Conservation (phyloP, 2,113 vertebrate genomes). For the Budorcas taxicolor region DNA sequence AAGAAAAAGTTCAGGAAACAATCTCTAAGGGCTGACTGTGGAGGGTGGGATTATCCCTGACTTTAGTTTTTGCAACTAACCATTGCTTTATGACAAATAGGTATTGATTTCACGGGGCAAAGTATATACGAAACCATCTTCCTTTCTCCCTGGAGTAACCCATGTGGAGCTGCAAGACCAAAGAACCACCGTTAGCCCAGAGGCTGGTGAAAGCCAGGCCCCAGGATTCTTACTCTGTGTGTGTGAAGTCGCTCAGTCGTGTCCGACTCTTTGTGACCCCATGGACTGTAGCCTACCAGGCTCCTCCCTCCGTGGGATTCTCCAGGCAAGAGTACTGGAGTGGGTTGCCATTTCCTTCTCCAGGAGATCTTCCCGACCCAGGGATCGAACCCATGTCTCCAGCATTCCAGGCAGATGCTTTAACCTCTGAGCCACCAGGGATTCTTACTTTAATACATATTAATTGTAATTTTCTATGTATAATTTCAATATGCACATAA, state of each 20-base stretch:
- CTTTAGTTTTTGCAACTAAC: neutral
- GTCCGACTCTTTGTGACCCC: no score
- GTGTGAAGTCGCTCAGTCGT: no score
- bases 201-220: neutral
- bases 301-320: no score
- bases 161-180: neutral
- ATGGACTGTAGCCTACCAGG: no score
- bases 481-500: neutral
- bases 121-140: rapidly evolving
- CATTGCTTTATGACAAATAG: neutral
- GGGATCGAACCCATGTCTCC: no score
- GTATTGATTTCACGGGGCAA: neutral
- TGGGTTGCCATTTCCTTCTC: no score
- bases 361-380: no score
- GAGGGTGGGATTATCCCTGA: neutral
- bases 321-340: no score
- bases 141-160: neutral
- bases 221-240: no score
- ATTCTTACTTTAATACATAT: neutral
- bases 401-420: no score
- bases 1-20: neutral
- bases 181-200: neutral
- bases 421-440: no score
- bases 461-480: neutral
- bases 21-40: neutral